phyloP scores from a whole-genome alignment of 2,797 vertebrate genomes.

The Miichthys miiuy region DNA sequence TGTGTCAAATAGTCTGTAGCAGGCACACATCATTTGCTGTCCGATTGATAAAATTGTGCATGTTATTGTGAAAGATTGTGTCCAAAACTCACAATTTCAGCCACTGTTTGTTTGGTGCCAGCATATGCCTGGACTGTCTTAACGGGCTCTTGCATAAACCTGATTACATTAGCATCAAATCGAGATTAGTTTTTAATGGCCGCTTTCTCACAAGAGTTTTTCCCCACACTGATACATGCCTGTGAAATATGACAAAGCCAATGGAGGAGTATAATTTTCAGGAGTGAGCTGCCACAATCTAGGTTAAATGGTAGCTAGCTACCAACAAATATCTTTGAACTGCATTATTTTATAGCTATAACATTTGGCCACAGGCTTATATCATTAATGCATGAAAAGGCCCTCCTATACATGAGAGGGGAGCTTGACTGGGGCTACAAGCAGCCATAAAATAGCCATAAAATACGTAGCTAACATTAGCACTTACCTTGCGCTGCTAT shows the following conservation, averaged over 20 bases:
- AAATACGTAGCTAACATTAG: too few species aligned
- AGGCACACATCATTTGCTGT: slow-evolving; percentile 10
- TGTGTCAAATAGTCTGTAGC: slow-evolving; percentile 9
- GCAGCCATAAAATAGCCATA: neutral
- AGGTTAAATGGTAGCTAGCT: neutral
- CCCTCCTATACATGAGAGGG: neutral
- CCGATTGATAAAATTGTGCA: neutral
- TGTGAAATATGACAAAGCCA: neutral
- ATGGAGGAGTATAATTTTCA: neutral
- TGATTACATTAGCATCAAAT: too few species aligned
- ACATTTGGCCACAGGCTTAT: neutral
- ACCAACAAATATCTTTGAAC: neutral
- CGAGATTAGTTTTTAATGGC: too few species aligned
- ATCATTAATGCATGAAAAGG: neutral
- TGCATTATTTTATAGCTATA: neutral
- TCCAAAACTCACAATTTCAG: too few species aligned
- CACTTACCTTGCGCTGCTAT: neutral
- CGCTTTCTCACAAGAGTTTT: too few species aligned
- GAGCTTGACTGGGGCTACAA: neutral
- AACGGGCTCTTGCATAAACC: too few species aligned
- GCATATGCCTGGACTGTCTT: too few species aligned
- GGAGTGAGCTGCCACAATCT: neutral
- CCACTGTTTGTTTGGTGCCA: too few species aligned
- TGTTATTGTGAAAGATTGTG: neutral
- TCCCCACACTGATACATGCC: too few species aligned